Conservation (phyloP, 2,113 vertebrate species). For the Gila orcuttii region DNA sequence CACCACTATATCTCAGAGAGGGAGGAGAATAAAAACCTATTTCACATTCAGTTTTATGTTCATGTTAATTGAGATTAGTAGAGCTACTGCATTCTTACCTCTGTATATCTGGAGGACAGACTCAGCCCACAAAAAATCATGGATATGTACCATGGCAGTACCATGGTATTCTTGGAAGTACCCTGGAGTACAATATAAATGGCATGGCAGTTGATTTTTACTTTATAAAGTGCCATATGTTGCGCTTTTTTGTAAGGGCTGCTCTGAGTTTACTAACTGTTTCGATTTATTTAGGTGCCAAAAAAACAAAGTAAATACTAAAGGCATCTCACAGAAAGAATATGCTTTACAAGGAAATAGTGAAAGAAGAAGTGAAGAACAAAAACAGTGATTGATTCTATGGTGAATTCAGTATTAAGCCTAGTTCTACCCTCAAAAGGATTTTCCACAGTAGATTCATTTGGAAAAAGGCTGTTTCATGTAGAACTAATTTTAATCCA, state of each 20-base stretch:
- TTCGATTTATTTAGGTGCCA: not conserved
- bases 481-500: constrained; percentile 28
- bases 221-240: not conserved
- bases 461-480: constrained; percentile 28
- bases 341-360: not conserved
- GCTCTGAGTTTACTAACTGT: constrained; percentile 9
- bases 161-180: not conserved
- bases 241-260: not conserved
- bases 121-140: too few relatives aligned
- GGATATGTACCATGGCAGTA: not conserved
- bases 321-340: not conserved
- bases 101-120: constrained; percentile 20
- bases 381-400: constrained; percentile 23
- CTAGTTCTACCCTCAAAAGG: not conserved
- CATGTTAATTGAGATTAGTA: constrained; percentile 45
- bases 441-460: constrained; percentile 20
- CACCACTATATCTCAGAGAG: constrained; percentile 33
- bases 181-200: not conserved
- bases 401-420: constrained; percentile 1
- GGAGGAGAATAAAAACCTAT: constrained; percentile 38
- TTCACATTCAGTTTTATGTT: constrained; percentile 34
- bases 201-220: not conserved
- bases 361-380: too few relatives aligned
- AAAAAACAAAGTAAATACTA: not conserved
- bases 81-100: not conserved